Evolutionary conservation across 2,797 vertebrate species (phyloP).

Genomic region (Macropus fuliginosus): DNA sequence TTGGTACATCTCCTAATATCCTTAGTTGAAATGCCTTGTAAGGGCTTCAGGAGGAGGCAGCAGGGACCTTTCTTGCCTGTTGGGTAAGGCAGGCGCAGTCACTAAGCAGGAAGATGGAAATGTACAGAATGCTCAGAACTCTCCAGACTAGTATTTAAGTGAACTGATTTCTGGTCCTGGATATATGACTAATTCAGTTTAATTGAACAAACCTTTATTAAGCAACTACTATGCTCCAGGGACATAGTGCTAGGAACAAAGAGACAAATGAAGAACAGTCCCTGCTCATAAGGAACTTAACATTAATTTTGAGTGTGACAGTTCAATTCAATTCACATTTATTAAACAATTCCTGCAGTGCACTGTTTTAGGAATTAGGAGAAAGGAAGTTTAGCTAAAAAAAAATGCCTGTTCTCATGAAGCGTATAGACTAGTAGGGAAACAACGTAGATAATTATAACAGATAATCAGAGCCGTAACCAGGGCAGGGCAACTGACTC

Average conservation of each 20-base stretch:
- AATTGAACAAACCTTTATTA: background rate
- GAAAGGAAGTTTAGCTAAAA: background rate
- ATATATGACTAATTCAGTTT: background rate
- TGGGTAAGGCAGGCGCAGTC: background rate
- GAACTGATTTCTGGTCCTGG: background rate
- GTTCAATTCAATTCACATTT: background rate
- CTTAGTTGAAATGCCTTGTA: background rate
- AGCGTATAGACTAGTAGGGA: background rate
- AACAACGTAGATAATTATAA: background rate
- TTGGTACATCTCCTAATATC: constrained; percentile 12
- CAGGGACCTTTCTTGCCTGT: background rate
- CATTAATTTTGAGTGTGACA: background rate
- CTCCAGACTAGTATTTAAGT: background rate
- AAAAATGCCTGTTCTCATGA: background rate
- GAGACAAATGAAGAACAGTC: background rate
- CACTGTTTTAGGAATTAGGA: background rate
- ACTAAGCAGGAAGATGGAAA: background rate
- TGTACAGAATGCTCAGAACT: background rate
- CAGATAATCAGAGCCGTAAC: background rate
- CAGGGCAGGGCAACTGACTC: background rate
- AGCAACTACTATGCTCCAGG: background rate
- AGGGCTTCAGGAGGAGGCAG: background rate
- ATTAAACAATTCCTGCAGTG: background rate
- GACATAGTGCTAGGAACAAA: background rate
- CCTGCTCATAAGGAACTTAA: background rate